Percentiles rank a stretch among this genome's conserved stretches.
These are phyloP conservation scores for Melinaea marsaeus DNA, from an alignment of 2,888 invertebrate genomes.

Conservation along the genomic window DNA sequence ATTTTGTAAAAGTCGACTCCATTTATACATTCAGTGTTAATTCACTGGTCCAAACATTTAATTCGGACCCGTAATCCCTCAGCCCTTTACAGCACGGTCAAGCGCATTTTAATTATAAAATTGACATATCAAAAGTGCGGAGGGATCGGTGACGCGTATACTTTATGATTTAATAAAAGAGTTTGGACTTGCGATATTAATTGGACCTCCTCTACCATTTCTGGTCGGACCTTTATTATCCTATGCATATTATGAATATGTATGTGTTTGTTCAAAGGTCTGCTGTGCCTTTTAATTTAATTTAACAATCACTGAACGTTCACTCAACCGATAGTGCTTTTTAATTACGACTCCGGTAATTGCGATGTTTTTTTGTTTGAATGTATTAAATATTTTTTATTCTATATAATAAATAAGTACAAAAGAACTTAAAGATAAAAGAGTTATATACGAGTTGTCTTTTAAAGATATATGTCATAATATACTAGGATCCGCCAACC, in stretches of 20 bases:
- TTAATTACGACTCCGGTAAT: conserved; percentile 12
- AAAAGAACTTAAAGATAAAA: too few relatives aligned
- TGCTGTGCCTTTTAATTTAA: conserved; percentile 57
- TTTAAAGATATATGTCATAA: too few relatives aligned
- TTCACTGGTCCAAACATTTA: conserved; percentile 56
- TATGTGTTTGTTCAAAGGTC: conserved; percentile 66
- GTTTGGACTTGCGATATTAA: conserved; percentile 68
- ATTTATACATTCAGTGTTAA: conserved; percentile 51
- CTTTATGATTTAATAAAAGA: conserved; percentile 76
- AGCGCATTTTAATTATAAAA: conserved; percentile 77
- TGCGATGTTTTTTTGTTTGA: conserved; percentile 1
- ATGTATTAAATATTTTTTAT: too few relatives aligned
- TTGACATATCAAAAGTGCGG: conserved; percentile 69
- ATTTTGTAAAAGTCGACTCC: conserved; percentile 59
- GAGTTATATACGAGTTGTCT: too few relatives aligned
- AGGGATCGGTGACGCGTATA: conserved; percentile 48
- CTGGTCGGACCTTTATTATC: conserved; percentile 59
- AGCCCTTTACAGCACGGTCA: conserved; percentile 65
- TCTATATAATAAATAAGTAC: too few relatives aligned
- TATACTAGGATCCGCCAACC: too few relatives aligned
- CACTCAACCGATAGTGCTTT: conserved; percentile 19
- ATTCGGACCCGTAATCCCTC: conserved; percentile 63
- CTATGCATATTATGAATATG: conserved; percentile 60
- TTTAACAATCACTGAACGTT: conserved; percentile 38
- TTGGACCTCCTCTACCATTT: conserved; percentile 55